Evolutionary conservation across 2,888 invertebrate genomes (phyloP).

Genomic region (Drosophila recens): DNA sequence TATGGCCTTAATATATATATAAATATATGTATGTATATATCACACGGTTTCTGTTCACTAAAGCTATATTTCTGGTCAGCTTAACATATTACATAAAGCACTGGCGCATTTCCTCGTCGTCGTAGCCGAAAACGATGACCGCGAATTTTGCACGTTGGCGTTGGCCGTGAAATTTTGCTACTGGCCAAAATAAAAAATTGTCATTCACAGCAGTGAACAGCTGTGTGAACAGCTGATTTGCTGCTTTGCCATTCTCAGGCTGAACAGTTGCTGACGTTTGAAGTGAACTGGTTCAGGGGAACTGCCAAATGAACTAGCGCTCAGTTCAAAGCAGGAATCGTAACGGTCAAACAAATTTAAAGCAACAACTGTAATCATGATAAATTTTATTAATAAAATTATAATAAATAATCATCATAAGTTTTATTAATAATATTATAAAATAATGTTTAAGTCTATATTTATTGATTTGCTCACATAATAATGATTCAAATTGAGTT

Average conservation of each 20-base stretch:
- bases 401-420: too few species aligned
- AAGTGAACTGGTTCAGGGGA: not conserved
- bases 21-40: slow-evolving; percentile 18
- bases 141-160: slow-evolving; percentile 60
- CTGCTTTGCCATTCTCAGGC: slow-evolving; percentile 23
- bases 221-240: slow-evolving; percentile 30
- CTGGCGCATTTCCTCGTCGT: slow-evolving; percentile 60
- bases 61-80: slow-evolving; percentile 45
- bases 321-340: not conserved
- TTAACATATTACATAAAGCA: slow-evolving; percentile 70
- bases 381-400: too few species aligned
- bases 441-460: too few species aligned
- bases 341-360: too few species aligned
- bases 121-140: slow-evolving; percentile 51
- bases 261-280: slow-evolving; percentile 2
- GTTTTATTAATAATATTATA: too few species aligned
- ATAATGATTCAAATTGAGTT: too few species aligned
- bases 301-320: not conserved
- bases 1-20: slow-evolving; percentile 24
- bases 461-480: too few species aligned
- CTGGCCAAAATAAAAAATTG: slow-evolving; percentile 26
- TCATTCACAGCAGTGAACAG: slow-evolving; percentile 29
- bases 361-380: too few species aligned
- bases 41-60: slow-evolving; percentile 25
- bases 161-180: slow-evolving; percentile 61